Evolutionary conservation across 2,113 vertebrate genomes (phyloP), one percentile per base, ranked within the genome.

Genomic region (Diphyllodes magnificus): DNA sequence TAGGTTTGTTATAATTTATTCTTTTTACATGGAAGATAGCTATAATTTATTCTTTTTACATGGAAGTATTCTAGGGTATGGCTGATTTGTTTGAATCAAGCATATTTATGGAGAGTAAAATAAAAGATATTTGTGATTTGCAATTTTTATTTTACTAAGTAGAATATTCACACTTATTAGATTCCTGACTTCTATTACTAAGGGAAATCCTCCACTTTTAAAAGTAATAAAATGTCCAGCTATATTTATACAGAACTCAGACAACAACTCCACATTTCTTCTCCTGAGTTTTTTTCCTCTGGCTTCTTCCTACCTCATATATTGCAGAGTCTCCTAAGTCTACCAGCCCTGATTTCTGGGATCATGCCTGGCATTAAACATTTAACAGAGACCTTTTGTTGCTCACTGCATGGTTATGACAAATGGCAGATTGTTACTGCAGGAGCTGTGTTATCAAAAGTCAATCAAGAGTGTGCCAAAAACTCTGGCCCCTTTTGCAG

Each of bases 341-440:
- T 73, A 51, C 22, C 82, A 90, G 82, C 35, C 77, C 60, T 60
- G 54, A 65, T 60, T 94, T 42, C 54, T 93, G 86, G 47, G 68
- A 59, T 39, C 1, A 3, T 79, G 86, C 28, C 76, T 90, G 47
- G 50, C 30, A 81, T 75, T 77, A 81, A 82, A 73, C 15, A 88
- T 40, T 66, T 77, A 90, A 96, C 86, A 95, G 82, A 95, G 80
- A 66, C 60, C 86, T 90, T 93, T 92, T 94, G 92, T 94, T 93
- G 60, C 76, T 90, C 65, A 35, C 79, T 59, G 54, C 57, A 83
- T 21, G 42, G 35, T 70, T 66, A n/a, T 54, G 76, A 96, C 68
- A 95, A 95, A 92, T n/a, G 51, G 68, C 47, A 95, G 82, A 93
- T 70, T 97, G 95, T 96, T 94, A 70, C 47, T 83, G 63, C 27